Percentiles rank a stretch among this genome's conserved stretches.
Conservation (phyloP, 2,888 invertebrate genomes). For the Anodontia alba region DNA sequence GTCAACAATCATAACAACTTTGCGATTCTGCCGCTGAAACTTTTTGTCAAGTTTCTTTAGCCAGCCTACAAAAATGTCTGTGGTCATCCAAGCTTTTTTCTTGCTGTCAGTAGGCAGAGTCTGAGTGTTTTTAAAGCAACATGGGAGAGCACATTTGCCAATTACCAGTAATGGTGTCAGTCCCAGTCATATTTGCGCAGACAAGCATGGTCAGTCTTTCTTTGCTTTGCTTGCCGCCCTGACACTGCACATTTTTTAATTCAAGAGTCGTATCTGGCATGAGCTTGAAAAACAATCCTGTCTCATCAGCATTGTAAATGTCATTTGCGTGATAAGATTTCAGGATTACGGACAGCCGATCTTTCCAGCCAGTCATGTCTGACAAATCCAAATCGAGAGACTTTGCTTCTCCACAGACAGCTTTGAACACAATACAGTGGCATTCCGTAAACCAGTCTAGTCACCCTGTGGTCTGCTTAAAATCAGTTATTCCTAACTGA, state of each 20-base stretch:
- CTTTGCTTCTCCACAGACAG: background rate
- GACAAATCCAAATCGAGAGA: too few relatives aligned
- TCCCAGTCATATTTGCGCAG: background rate
- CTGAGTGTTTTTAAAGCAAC: conserved; percentile 4
- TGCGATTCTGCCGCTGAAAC: conserved; percentile 28
- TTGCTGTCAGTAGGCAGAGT: background rate
- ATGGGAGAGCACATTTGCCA: background rate
- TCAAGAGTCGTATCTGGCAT: background rate
- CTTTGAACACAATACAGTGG: background rate
- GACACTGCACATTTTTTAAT: background rate
- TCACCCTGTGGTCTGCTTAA: background rate
- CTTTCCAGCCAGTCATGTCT: conserved; percentile 9
- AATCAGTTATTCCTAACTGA: background rate
- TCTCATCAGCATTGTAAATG: background rate
- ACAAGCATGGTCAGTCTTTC: background rate
- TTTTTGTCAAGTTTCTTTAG: conserved; percentile 51
- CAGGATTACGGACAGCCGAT: background rate
- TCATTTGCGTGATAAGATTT: background rate
- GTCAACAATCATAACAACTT: conserved; percentile 60
- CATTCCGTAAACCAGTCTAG: conserved; percentile 7
- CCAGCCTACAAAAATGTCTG: conserved; percentile 59
- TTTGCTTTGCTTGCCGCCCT: background rate
- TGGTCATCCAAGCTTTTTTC: conserved; percentile 60
- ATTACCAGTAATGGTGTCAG: background rate
- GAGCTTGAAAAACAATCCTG: background rate